Base-by-base conservation (phyloP, 2,797 vertebrate species). In the Decapterus maruadsi region DNA sequence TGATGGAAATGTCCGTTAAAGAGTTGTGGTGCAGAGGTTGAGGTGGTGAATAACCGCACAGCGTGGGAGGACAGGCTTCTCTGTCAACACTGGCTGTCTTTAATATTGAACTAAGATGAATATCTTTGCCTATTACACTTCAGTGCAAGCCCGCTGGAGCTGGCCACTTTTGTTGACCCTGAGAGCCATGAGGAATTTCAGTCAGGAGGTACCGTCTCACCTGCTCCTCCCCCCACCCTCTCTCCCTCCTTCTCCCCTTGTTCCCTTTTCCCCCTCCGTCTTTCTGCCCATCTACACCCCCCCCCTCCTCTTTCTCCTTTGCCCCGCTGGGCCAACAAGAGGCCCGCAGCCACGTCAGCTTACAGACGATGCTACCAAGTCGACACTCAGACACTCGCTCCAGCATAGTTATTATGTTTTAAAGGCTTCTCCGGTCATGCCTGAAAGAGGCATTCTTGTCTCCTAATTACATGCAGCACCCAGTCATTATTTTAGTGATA, bases 101-200 rank as follows among this genome's bases (percentile, higher is more conserved):
- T 70, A 22, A 68, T 67, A 63, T 75, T 20, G 4, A 42, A 68
- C 53, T 48, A 29, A 13, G 14, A 76, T 60, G 10, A 42, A 62
- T 58, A 26, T 60, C 34, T 61, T 48, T 43, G 34, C 45, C 3
- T 10, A 59, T 89, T 61, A 74, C 92, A 92, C 87, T 43, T 38
- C 13, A 51, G 77, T 89, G 91, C 16, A 19, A 86, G 31, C 53
- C 53, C 4, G 9, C 57, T 4, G n/a, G 68, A 43, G 22, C 45
- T 5, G 61, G 57, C 50, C 51, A 43, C 74, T 61, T 78, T 53
- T 94, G 90, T 93, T 94, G 90, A 94, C 83, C 90, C 78, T 92
- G 81, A 89, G 79, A 87, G 67, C 70, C 86, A 85, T 93, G 93
- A 93, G 93, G 91, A 94, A 94, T 94, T 91, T 83, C 72, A 75